A percentile compares a stretch with the other conserved stretches of the same genome.
Evolutionary conservation across 2,113 vertebrate species (phyloP).

Genomic region (Seriola aureovittata): DNA sequence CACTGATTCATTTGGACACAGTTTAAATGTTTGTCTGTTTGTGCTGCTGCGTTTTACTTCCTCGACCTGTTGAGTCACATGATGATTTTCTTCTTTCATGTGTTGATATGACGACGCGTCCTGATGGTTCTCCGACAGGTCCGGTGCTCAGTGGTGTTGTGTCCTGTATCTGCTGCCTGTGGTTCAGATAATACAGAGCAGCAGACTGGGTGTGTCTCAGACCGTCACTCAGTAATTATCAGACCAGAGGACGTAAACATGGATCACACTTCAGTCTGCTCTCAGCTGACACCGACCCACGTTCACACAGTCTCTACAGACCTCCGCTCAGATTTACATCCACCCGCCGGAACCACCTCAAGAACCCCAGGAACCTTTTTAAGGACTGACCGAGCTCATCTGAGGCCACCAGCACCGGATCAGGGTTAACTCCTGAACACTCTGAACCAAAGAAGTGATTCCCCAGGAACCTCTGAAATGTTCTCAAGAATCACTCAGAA

Average conservation of each 20-base stretch:
- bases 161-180: no score
- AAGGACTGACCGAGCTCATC: neutral
- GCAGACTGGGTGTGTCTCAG: slow-evolving; percentile 36
- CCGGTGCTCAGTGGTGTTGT: neutral
- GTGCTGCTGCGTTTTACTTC: no score
- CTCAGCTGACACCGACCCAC: no score
- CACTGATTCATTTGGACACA: neutral
- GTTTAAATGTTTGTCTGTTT: no score
- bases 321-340: no score
- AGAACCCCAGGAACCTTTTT: neutral
- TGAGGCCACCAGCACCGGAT: no score
- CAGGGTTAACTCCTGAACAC: no score
- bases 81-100: neutral
- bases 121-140: neutral
- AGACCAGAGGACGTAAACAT: slow-evolving; percentile 20
- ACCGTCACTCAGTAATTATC: slow-evolving; percentile 18
- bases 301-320: no score
- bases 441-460: no score
- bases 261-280: neutral
- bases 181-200: neutral
- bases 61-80: neutral
- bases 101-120: no score
- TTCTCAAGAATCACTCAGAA: neutral
- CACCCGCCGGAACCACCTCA: neutral
- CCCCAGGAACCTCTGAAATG: neutral